Evolutionary conservation across 2,888 invertebrate species (phyloP), one percentile per base, ranked within the genome.

Genomic region (Drosophila recens): DNA sequence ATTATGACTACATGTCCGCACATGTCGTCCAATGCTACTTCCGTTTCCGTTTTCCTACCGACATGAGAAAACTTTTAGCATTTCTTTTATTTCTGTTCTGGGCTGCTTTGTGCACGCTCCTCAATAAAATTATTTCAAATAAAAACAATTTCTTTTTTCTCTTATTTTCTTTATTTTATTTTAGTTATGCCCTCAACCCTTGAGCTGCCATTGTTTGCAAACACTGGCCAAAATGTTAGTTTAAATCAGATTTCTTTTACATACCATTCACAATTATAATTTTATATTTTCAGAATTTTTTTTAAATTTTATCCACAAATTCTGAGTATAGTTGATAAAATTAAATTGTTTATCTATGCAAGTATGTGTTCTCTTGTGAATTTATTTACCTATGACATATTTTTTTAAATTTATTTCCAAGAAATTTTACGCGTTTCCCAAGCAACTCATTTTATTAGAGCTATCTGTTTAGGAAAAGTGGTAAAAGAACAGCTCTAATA

Each of bases 21-120:
- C 86, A 82, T 82, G 82, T 73, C 78, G 87, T 75, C 74, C 79
- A 72, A 75, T 77, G 83, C 54, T 57, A 79, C 75, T 77, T 88
- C 88, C 88, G 83, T 76, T 88, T 85, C 86, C 82, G 78, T 45
- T 58, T 69, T 46, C 63, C 54, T 49, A 51, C 61, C 68, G 72
- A 86, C 85, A 88, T 76, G 88, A 79, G 77, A 86, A 86, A 86
- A 86, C 85, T 86, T 88, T 86, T 80, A 83, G 79, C 78, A 73
- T 72, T 87, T 80, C 71, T 75, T 75, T 75, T 72, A 70, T 81
- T 72, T 69, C 43, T 49, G 54, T 57, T 43, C 59, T 59, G n/a
- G 40, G 17, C 23, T 20, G 40, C 54, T 42, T 53, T 67, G 45
- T 63, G 54, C 65, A 51, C 64, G 67, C 54, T 58, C 42, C 56